A percentile compares a stretch with the other conserved stretches of the same genome.
These are phyloP conservation scores for Drosophila sp. DNA, from an alignment of 1,140 invertebrate genomes.

Conservation along the genomic window DNA sequence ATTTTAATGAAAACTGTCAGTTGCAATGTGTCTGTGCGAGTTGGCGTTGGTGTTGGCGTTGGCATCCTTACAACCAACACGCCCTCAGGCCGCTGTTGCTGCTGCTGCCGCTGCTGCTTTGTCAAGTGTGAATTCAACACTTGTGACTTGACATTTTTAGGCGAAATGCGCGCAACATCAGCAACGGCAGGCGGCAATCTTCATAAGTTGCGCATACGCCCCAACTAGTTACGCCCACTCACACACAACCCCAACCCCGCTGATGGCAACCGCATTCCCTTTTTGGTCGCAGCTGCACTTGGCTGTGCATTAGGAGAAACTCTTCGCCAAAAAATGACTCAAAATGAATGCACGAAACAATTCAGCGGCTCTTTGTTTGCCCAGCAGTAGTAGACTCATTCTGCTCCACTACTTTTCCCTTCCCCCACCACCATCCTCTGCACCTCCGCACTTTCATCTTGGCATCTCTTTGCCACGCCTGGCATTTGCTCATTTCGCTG, in stretches of 20 bases:
- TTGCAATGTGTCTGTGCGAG: conserved; percentile 51
- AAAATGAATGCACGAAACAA: conserved; percentile 66
- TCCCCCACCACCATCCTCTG: no score
- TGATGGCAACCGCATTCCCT: conserved; percentile 21
- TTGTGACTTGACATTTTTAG: conserved; percentile 81
- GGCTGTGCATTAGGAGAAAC: conserved; percentile 66
- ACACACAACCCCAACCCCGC: background rate
- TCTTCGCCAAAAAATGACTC: conserved; percentile 50
- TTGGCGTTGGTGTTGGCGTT: conserved; percentile 31
- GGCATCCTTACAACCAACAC: conserved; percentile 41
- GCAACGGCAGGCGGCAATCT: conserved; percentile 53
- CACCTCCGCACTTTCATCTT: conserved; percentile 1
- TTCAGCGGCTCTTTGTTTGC: conserved; percentile 70
- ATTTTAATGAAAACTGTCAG: conserved; percentile 81
- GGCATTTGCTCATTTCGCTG: conserved; percentile 63
- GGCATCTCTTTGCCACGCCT: conserved; percentile 34
- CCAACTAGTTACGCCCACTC: background rate
- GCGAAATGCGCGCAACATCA: conserved; percentile 58
- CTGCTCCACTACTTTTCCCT: background rate
- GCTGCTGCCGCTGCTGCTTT: conserved; percentile 56
- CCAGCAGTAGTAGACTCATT: conserved; percentile 35
- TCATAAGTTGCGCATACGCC: conserved; percentile 76
- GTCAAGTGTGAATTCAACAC: conserved; percentile 81
- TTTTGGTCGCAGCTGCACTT: conserved; percentile 62
- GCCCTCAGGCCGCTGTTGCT: conserved; percentile 29